Evolutionary conservation across 2,113 vertebrate genomes (phyloP).

Genomic region (Anoplopoma fimbria): DNA sequence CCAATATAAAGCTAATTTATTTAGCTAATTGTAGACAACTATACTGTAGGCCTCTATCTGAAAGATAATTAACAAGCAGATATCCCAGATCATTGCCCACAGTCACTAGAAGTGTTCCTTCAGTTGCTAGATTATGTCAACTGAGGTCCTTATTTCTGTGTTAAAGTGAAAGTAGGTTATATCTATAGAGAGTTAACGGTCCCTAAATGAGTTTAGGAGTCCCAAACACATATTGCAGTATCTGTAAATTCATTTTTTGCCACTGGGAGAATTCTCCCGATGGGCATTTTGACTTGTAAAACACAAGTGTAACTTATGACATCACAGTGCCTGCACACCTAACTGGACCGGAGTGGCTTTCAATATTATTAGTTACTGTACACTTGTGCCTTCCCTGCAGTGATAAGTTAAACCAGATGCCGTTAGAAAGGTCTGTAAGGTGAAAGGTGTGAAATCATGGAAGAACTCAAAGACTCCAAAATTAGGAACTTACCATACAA

Average conservation of each 20-base stretch:
- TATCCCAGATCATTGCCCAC: not conserved
- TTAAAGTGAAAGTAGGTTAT: not conserved
- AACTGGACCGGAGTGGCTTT: not conserved
- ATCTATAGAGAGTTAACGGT: not conserved
- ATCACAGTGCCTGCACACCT: not conserved
- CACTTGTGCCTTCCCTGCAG: not conserved
- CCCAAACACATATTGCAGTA: not conserved
- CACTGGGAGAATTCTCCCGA: not conserved
- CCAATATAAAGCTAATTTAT: not conserved
- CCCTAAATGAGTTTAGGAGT: not conserved
- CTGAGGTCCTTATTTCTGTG: not conserved
- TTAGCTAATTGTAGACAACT: not conserved
- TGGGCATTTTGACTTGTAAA: not conserved
- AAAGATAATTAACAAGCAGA: not conserved
- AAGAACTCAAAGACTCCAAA: not conserved
- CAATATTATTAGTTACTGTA: not conserved
- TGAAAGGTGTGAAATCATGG: not conserved
- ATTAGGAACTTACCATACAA: slow-evolving; percentile 89
- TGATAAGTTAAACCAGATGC: slow-evolving; percentile 2
- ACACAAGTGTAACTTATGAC: not conserved
- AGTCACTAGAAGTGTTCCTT: not conserved
- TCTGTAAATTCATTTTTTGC: not conserved
- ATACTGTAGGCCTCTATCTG: not conserved
- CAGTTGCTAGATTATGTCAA: not conserved
- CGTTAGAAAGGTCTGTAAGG: not conserved